Evolutionary conservation across 2,888 invertebrate species (phyloP), one percentile per base, ranked within the genome.

Genomic region (Chaetogeoica ovagalla): DNA sequence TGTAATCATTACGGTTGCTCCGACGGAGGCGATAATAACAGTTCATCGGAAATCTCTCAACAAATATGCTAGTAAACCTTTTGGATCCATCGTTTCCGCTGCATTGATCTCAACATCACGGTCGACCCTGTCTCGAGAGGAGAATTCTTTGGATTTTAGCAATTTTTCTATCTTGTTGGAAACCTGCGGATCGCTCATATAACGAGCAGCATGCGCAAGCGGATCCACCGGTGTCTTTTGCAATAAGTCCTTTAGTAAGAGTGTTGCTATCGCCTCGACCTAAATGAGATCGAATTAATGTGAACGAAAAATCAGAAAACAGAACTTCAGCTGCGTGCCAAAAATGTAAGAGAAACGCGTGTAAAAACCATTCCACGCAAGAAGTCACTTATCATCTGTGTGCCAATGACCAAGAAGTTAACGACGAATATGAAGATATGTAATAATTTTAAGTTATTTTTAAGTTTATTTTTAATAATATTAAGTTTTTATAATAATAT

Each of bases 281-380:
- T 75, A 19, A 30, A 30, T 21, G 8, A 48, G 3, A 1, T 48
- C 48, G 3, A 48, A 48, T 48, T 13, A 48, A 48, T 13, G 13
- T 48, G 48, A 48, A 48, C 30, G 4, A 48, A 48, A 48, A 48
- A 48, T 13, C 15, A 60, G 21, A 60, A 60, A 60, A 60, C 59
- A 60, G 59, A 60, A 60, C 59, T 60, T 60, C 59, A 21, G 6
- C 59, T 21, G 59, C 21, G 59, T 60, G 59, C 59, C 59, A 60
- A 60, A 60, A 57, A 57, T 57, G 57, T 57, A 57, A 57, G n/a
- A 60, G 59, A 60, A 60, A 21, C 59, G 59, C 21, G 59, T 60
- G 59, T 60, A 60, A 60, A 60, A 60, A 21, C 21, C 59, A 60
- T 60, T 60, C 21, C 3, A 60, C 21, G 21, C 21, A 60, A 60